Conservation (phyloP, 2,113 vertebrate genomes). For the Rhagologus leucostigma region DNA sequence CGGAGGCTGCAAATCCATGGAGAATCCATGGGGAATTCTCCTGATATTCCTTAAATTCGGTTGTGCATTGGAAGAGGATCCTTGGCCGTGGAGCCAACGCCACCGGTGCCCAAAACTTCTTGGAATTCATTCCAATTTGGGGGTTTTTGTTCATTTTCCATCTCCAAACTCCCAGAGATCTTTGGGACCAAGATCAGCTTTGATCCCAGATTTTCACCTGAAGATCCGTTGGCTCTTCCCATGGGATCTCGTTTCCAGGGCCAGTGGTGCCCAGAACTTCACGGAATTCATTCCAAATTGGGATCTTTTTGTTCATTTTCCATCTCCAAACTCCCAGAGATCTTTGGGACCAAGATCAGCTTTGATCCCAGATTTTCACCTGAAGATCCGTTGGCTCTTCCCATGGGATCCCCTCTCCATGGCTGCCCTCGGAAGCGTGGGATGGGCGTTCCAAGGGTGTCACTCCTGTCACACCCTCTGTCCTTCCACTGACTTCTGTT, state of each 20-base stretch:
- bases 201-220: rapidly evolving
- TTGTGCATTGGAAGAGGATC: background rate
- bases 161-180: background rate
- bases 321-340: background rate
- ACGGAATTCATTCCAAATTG: background rate
- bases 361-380: background rate
- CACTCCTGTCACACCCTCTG: background rate
- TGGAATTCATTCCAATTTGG: background rate
- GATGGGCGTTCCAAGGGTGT: background rate
- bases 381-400: background rate
- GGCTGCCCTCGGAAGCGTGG: background rate
- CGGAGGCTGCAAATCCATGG: background rate
- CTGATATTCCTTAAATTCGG: background rate
- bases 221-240: background rate
- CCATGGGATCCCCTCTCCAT: background rate
- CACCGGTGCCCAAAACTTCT: background rate
- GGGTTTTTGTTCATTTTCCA: background rate
- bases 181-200: background rate
- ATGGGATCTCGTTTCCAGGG: too few relatives aligned
- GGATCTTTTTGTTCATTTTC: background rate
- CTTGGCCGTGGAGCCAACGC: background rate
- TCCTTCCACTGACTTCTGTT: background rate
- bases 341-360: background rate
- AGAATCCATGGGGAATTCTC: background rate
- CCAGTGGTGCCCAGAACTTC: background rate